phyloP scores from a whole-genome alignment of 2,888 invertebrate species.

The Cantharis flavilabris region DNA sequence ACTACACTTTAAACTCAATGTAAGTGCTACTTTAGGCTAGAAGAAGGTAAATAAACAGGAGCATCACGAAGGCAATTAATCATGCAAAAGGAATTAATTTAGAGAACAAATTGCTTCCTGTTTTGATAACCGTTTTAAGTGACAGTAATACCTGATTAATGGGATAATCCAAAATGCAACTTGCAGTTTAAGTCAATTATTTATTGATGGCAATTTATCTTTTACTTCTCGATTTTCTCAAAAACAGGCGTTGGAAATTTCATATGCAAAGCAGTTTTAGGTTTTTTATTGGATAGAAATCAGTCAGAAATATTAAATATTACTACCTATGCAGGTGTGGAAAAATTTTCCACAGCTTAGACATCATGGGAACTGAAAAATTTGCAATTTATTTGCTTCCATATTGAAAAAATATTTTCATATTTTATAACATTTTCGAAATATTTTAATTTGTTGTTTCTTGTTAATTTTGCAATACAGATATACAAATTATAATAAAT shows the following conservation, averaged over 20 bases:
- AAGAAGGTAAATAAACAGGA: neutral
- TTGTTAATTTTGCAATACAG: neutral
- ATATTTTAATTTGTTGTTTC: neutral
- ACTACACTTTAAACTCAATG: neutral
- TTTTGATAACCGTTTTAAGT: neutral
- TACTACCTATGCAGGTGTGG: too few species aligned
- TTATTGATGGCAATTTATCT: neutral
- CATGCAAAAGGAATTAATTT: neutral
- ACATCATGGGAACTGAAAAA: neutral
- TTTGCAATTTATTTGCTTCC: neutral
- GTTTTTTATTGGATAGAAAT: too few species aligned
- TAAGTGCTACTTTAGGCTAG: neutral
- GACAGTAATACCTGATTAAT: neutral
- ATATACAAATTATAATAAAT: neutral
- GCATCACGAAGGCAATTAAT: neutral
- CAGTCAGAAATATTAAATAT: too few species aligned
- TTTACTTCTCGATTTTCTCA: neutral
- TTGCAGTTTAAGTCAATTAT: neutral
- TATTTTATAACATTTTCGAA: too few species aligned
- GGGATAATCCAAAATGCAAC: neutral
- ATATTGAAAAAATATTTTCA: too few species aligned
- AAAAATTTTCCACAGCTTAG: neutral
- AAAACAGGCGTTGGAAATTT: neutral
- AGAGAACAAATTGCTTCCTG: neutral
- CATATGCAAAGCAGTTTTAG: too few species aligned